phyloP scores from a whole-genome alignment of 1,140 invertebrate genomes.

The Myzus persicae region DNA sequence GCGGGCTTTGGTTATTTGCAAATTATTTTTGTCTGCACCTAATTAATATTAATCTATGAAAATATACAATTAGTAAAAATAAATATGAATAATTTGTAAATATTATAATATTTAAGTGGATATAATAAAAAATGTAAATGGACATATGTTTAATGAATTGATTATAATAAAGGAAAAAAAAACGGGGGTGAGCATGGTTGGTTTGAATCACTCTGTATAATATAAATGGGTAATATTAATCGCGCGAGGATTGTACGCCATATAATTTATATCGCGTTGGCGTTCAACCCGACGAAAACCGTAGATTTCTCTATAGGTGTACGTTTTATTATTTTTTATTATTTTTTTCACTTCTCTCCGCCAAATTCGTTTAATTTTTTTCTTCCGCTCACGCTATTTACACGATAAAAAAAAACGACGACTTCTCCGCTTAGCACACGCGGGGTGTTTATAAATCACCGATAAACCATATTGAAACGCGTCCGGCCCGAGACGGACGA shows the following conservation, averaged over 20 bases:
- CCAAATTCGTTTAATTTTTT: background rate
- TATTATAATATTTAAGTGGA: too few relatives aligned
- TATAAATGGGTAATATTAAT: background rate
- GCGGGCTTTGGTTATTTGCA: background rate
- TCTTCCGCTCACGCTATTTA: background rate
- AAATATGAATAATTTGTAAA: background rate
- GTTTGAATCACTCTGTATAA: background rate
- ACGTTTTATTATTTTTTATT: background rate
- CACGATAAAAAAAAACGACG: conserved; percentile 9
- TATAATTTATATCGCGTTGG: background rate
- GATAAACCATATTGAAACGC: conserved; percentile 7
- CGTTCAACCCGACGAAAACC: background rate
- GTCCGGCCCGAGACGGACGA: background rate
- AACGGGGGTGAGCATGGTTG: background rate
- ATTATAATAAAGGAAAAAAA: background rate
- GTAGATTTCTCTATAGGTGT: background rate
- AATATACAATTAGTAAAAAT: background rate
- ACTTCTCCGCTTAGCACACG: too few relatives aligned
- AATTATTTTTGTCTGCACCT: too few relatives aligned
- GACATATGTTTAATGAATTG: background rate
- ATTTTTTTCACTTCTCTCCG: background rate
- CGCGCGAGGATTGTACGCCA: background rate
- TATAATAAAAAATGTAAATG: background rate
- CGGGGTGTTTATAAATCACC: background rate
- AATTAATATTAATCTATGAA: background rate